These are phyloP conservation scores for Perca flavescens DNA, from an alignment of 2,113 vertebrate genomes.

Conservation along the genomic window DNA sequence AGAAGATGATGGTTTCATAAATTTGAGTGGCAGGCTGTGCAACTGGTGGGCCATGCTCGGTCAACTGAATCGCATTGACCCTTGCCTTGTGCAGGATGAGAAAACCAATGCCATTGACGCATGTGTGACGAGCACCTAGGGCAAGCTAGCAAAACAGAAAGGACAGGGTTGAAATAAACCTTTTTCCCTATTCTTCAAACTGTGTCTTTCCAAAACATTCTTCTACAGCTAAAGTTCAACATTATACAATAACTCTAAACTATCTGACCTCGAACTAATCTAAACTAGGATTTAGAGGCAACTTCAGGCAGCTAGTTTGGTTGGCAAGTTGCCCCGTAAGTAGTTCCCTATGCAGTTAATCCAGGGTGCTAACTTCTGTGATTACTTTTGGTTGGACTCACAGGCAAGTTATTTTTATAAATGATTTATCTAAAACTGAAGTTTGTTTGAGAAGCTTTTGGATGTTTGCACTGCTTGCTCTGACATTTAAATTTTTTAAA, in stretches of 20 bases:
- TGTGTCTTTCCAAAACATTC: neutral
- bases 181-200: neutral
- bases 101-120: slow-evolving; percentile 36
- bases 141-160: neutral
- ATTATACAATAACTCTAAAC: neutral
- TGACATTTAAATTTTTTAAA: no score
- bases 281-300: neutral
- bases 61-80: slow-evolving; percentile 57
- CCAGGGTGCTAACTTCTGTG: neutral
- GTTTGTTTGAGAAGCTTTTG: slow-evolving; percentile 1
- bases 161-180: neutral
- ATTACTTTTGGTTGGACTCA: neutral
- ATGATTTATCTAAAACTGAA: neutral
- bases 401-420: no score
- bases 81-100: slow-evolving; percentile 15
- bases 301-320: neutral
- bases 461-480: neutral
- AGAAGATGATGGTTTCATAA: slow-evolving; percentile 52
- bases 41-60: slow-evolving; percentile 46
- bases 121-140: slow-evolving; percentile 18
- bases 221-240: neutral
- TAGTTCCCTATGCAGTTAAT: neutral
- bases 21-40: slow-evolving; percentile 69
- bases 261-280: neutral
- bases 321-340: neutral